Base-by-base conservation (phyloP, 2,888 invertebrate genomes). In the Danaus chrysippus region DNA sequence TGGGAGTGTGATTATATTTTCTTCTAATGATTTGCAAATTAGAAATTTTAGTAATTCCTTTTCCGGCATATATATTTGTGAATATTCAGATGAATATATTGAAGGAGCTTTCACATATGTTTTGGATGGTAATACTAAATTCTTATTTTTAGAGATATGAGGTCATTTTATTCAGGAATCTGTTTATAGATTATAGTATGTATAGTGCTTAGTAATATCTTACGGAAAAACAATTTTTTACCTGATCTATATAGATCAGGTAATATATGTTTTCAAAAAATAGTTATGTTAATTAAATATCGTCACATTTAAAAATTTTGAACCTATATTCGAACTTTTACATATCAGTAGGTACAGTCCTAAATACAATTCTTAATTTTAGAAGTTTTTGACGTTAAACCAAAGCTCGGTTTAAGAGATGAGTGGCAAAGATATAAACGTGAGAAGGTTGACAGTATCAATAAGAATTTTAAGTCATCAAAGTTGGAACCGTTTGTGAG, bases 391-490 rank as follows among this genome's bases (percentile, higher is more conserved):
- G 42, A 55, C 42, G 1, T 42, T 55, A 65, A 63, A 15, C 61
- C 76, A 1, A 85, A 83, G 70, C 81, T 71, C 57, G 92, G 92
- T 58, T 89, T 91, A 69, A 66, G 90, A 42, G 79, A 81, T 0
- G 81, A 85, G 53, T 93, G 92, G 92, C 76, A 80, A 60, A 81
- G 83, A 64, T 93, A 92, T 71, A 83, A 85, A 60, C 80, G 87
- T 62, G 77, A 79, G 12, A 83, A 87, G 71, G 79, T 92, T 56
- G 67, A 73, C 42, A 84, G 92, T 1, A 76, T 92, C 43, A 92
- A 92, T 68, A 73, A 77, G 12, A 15, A 49, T 10, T 49, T 49
- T 49, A 15, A 49, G 17, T 49, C 17, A 10, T 49, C 49, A n/a
- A 49, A 49, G 12, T 49, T 11, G 17, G 49, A 49, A 49, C 49